A percentile compares a stretch with the other conserved stretches of the same genome.
Evolutionary conservation across 2,113 vertebrate species (phyloP).

Genomic region (Erinaceus europaeus): DNA sequence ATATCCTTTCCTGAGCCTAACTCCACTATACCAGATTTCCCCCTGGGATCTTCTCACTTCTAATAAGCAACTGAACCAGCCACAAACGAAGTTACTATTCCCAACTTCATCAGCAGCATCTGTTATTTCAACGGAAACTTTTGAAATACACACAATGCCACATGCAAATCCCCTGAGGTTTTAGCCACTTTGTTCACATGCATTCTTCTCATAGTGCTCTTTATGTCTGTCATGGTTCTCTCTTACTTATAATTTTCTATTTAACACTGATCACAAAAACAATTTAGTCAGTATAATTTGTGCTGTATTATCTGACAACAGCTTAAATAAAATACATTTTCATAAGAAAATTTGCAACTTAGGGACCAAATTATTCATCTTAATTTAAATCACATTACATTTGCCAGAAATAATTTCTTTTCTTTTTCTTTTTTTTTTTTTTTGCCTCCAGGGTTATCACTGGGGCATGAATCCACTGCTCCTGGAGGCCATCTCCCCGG

Average conservation of each 20-base stretch:
- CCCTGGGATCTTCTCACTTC: conserved; percentile 26
- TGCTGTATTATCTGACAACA: conserved; percentile 20
- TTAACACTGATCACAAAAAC: conserved; percentile 33
- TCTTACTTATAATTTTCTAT: conserved; percentile 52
- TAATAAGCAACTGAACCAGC: neutral
- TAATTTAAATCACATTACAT: conserved; percentile 67
- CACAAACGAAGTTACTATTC: conserved; percentile 68
- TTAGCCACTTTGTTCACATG: conserved; percentile 28
- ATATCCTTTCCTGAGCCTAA: conserved; percentile 40
- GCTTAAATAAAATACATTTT: conserved; percentile 58
- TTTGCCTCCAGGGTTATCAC: no score
- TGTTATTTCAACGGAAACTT: conserved; percentile 56
- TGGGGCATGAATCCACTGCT: no score
- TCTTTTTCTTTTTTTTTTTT: no score
- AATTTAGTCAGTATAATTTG: conserved; percentile 56
- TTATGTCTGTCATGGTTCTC: conserved; percentile 37
- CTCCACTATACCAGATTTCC: conserved; percentile 5
- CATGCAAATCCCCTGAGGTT: conserved; percentile 45
- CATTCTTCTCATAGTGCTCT: conserved; percentile 44
- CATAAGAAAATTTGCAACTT: conserved; percentile 55
- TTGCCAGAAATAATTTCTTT: no score
- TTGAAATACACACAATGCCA: conserved; percentile 50
- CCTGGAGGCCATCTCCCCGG: no score
- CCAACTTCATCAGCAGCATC: conserved; percentile 57
- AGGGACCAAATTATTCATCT: conserved; percentile 46